Conservation (phyloP, 2,113 vertebrate species). For the Cardinalis cardinalis region DNA sequence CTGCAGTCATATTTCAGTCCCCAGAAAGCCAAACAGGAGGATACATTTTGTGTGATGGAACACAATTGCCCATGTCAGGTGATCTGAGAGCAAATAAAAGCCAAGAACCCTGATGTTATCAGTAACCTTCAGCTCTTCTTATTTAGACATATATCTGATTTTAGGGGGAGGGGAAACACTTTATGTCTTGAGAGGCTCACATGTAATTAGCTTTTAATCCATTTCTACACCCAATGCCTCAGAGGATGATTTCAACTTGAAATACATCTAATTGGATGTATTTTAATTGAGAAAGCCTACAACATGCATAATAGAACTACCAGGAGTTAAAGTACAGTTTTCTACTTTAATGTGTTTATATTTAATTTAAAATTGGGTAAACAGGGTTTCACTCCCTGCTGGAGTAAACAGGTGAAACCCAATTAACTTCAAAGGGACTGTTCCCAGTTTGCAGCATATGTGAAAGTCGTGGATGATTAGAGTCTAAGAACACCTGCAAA, state of each 20-base stretch:
- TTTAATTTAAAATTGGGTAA: constrained; percentile 13
- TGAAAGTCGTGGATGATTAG: neutral
- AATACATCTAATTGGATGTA: constrained; percentile 28
- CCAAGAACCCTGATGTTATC: neutral
- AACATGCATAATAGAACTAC: neutral
- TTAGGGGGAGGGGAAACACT: constrained; percentile 19
- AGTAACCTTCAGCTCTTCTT: constrained; percentile 3
- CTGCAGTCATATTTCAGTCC: neutral
- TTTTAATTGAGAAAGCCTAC: constrained; percentile 22
- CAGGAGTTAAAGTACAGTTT: neutral
- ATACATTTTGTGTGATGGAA: neutral
- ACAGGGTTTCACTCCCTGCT: constrained; percentile 21
- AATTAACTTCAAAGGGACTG: constrained; percentile 21
- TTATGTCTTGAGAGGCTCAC: neutral
- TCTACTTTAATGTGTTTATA: constrained; percentile 19
- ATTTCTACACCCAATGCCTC: neutral
- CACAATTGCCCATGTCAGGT: neutral
- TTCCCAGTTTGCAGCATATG: neutral
- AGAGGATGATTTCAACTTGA: constrained; percentile 42
- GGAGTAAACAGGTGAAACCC: constrained; percentile 34
- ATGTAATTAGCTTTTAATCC: constrained; percentile 44
- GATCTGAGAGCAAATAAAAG: neutral
- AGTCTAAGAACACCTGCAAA: constrained; percentile 21
- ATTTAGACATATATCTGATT: constrained; percentile 5
- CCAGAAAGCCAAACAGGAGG: neutral